A percentile compares a stretch with the other conserved stretches of the same genome.
phyloP scores from a whole-genome alignment of 2,113 vertebrate species.

The Aptenodytes patagonicus region DNA sequence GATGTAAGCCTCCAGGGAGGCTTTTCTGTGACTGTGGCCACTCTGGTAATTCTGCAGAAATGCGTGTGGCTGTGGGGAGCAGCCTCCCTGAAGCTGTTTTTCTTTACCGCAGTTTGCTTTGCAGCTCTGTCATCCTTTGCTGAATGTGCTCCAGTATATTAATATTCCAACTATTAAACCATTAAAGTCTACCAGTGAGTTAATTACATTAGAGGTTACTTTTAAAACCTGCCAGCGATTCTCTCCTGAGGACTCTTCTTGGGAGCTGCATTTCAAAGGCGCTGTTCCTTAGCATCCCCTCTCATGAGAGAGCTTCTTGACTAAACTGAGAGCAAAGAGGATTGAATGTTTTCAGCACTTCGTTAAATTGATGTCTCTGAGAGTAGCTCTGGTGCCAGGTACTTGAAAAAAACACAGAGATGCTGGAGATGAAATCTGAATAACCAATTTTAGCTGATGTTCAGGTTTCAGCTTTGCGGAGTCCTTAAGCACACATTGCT shows the following conservation, averaged over 20 bases:
- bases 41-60: background rate
- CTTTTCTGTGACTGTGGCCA: background rate
- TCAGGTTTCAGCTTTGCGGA: fast-evolving
- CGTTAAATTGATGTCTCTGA: background rate
- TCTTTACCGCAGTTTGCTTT: background rate
- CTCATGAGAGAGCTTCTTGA: background rate
- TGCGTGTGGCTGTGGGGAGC: background rate
- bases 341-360: background rate
- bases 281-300: background rate
- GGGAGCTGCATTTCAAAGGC: background rate
- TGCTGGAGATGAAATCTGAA: background rate
- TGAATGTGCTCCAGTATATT: background rate
- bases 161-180: background rate
- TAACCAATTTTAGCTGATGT: background rate
- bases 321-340: background rate
- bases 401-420: background rate
- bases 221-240: background rate
- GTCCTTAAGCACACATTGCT: background rate
- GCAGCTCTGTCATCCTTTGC: background rate
- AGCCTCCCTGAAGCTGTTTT: background rate
- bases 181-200: background rate
- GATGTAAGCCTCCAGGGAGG: background rate
- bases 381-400: background rate
- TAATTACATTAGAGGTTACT: background rate
- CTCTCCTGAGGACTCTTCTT: background rate